A percentile compares a stretch with the other conserved stretches of the same genome.
phyloP scores from a whole-genome alignment of 2,113 vertebrate species.

The Natator depressus region DNA sequence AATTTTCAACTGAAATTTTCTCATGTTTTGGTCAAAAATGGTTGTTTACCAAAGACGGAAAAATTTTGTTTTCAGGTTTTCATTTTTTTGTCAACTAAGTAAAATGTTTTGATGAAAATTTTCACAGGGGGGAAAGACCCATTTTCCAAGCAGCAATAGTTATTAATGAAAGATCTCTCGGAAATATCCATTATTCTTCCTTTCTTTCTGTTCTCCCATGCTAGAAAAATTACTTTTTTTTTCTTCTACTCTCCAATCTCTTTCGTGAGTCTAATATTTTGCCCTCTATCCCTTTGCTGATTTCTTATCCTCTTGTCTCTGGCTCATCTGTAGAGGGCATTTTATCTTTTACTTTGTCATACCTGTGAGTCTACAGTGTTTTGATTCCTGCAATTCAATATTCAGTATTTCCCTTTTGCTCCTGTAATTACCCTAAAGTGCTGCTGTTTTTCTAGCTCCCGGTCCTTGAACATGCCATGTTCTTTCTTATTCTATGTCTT shows the following conservation, averaged over 20 bases:
- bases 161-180: neutral
- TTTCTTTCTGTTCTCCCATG: neutral
- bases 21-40: neutral
- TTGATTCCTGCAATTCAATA: neutral
- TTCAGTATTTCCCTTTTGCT: neutral
- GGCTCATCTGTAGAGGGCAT: neutral
- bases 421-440: neutral
- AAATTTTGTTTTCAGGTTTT: neutral
- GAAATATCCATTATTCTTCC: neutral
- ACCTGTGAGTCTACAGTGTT: neutral
- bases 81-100: neutral
- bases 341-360: neutral
- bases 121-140: neutral
- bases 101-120: neutral
- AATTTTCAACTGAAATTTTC: neutral
- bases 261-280: neutral
- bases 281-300: neutral
- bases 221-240: neutral
- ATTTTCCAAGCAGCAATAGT: neutral
- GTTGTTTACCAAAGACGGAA: neutral
- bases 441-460: neutral
- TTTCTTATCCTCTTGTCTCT: neutral
- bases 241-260: neutral
- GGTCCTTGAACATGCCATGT: rapidly evolving
- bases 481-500: neutral